Evolutionary conservation across 2,888 invertebrate genomes (phyloP).

Genomic region (Uropetala carovei): DNA sequence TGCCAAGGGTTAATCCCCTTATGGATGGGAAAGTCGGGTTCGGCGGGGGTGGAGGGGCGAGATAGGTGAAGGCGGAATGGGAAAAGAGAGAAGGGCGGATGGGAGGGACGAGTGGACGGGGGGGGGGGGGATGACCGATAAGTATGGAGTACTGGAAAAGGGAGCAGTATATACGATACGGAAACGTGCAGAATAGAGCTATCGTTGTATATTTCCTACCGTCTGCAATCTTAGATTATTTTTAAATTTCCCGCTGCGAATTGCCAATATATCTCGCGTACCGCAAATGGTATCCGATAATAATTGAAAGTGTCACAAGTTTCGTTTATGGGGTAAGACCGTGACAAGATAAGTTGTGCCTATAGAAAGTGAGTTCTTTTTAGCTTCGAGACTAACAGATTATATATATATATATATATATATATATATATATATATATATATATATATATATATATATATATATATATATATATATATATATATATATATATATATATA

Average conservation of each 20-base stretch:
- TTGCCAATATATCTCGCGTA: background rate
- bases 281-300: background rate
- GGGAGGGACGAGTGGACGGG: background rate
- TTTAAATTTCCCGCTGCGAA: background rate
- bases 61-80: background rate
- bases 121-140: background rate
- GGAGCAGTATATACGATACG: background rate
- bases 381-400: too few species aligned
- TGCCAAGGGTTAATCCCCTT: constrained; percentile 25
- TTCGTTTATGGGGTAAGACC: too few species aligned
- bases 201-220: background rate
- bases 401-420: too few species aligned
- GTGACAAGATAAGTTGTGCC: too few species aligned
- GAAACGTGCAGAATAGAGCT: background rate
- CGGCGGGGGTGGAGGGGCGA: background rate
- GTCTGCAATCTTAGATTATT: background rate
- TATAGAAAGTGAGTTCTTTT: too few species aligned
- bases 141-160: background rate
- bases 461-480: too few species aligned
- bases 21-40: constrained; percentile 40
- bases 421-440: too few species aligned
- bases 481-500: too few species aligned
- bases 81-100: background rate
- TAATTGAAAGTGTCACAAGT: too few species aligned
- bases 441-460: too few species aligned